These are phyloP conservation scores for Theonella swinhoei DNA, from an alignment of 37 sponge, comb jelly and placozoan species.

Conservation along the genomic window DNA sequence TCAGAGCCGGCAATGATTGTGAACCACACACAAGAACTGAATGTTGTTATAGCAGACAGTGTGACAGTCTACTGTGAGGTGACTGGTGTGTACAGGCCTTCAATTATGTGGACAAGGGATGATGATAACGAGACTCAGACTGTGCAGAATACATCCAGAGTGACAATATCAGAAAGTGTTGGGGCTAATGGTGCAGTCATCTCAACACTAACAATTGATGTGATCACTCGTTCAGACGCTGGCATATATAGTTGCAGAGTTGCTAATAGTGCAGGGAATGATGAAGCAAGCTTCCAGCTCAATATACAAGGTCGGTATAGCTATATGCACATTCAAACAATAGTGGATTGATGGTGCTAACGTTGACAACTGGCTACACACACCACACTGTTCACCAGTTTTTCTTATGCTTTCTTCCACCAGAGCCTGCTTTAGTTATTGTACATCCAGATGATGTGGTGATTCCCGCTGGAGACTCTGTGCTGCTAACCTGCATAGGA, in stretches of 20 bases:
- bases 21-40: background rate
- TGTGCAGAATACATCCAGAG: background rate
- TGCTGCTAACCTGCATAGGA: slow-evolving; percentile 4
- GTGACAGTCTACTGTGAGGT: background rate
- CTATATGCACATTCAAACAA: no score
- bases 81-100: background rate
- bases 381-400: no score
- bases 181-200: background rate
- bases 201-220: background rate
- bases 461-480: background rate
- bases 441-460: background rate
- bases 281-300: background rate
- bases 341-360: no score
- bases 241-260: background rate
- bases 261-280: background rate
- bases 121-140: background rate
- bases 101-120: background rate
- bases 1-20: background rate
- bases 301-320: background rate
- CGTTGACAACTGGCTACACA: no score
- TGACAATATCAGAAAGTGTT: background rate
- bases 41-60: background rate
- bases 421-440: background rate
- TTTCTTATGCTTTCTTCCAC: background rate
- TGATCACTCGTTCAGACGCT: background rate